A percentile compares a stretch with the other conserved stretches of the same genome.
phyloP scores from a whole-genome alignment of 2,113 vertebrate species.

The Notarius quadriscutis region DNA sequence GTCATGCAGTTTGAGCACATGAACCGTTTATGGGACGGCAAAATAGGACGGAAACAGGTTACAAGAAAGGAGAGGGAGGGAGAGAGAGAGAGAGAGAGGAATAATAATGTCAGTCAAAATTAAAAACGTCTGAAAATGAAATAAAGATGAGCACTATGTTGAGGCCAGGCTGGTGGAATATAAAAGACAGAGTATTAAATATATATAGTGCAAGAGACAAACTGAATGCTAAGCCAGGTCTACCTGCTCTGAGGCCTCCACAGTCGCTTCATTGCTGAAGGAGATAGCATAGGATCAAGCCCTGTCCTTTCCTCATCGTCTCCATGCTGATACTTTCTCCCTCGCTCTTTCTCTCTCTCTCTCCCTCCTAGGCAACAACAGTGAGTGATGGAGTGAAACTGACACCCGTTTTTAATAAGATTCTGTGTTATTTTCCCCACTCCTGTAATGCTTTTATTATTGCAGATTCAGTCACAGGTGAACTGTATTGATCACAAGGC shows the following conservation, averaged over 20 bases:
- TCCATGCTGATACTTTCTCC: conserved; percentile 33
- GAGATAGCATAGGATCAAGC: conserved; percentile 61
- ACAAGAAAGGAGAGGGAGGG: conserved; percentile 13
- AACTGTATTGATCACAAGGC: conserved; percentile 73
- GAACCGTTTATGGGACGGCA: conserved; percentile 33
- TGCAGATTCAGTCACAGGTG: conserved; percentile 72
- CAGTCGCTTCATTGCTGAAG: conserved; percentile 58
- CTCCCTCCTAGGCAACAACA: conserved; percentile 64
- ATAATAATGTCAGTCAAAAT: conserved; percentile 64
- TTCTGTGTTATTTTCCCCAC: conserved; percentile 65
- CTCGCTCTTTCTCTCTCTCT: conserved; percentile 43
- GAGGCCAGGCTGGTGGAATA: conserved; percentile 68
- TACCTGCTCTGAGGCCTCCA: conserved; percentile 46
- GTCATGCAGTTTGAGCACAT: conserved; percentile 53
- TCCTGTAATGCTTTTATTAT: conserved; percentile 77
- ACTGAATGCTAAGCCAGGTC: conserved; percentile 67
- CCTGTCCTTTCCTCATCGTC: conserved; percentile 32
- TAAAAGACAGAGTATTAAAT: conserved; percentile 74
- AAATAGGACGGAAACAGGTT: neutral
- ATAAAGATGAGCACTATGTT: conserved; percentile 75
- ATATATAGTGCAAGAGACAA: conserved; percentile 58
- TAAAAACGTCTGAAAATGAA: conserved; percentile 74
- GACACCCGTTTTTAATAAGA: conserved; percentile 72
- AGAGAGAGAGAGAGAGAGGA: conserved; percentile 8
- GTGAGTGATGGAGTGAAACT: conserved; percentile 61